Evolutionary conservation across 2,113 vertebrate species (phyloP), one percentile per base, ranked within the genome.

Genomic region (Eidolon helvum): DNA sequence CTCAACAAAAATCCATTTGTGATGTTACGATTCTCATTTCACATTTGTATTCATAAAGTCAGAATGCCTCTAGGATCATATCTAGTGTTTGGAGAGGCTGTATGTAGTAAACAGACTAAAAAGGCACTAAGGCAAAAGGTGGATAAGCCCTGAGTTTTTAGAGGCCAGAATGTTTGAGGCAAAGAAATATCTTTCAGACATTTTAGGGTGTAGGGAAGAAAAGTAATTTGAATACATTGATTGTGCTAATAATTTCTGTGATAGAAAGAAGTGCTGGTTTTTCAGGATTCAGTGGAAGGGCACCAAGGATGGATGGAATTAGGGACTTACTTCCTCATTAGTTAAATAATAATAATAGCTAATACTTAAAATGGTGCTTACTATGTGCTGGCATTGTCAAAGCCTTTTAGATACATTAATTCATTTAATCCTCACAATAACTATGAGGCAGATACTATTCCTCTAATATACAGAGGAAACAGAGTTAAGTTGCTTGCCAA

Each of bases 121-220:
- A 65, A 83, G 43, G 33, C 15, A 28, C 48, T 61, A 84, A 53
- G 35, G 68, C 28, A 80, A 28, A 92, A 69, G 33, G 35, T 38
- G 26, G 28, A 0, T 68, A 78, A 78, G 16, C n/a, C 8, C 57
- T 74, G 21, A 65, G 59, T 71, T 87, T n/a, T 79, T 35, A 85
- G 80, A 66, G 48, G 19, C 65, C 30, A 71, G 10, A 74, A 14
- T 87, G 19, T 26, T 68, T 80, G 57, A 61, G 26, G 33, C 11
- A 78, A 92, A 92, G n/a, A 83, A 88, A 12, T 90, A 21, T 22
- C 50, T 87, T 86, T 87, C n/a, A 80, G 35, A 77, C 35, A 92
- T 38, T 10, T n/a, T 72, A 48, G 16, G 30, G 2, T 72, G 1
- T 53, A 50, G 21, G 3, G 68, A 33, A 71, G 72, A 69, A 87